phyloP scores from a whole-genome alignment of 2,797 vertebrate species.

The Thripadectes ignobilis region DNA sequence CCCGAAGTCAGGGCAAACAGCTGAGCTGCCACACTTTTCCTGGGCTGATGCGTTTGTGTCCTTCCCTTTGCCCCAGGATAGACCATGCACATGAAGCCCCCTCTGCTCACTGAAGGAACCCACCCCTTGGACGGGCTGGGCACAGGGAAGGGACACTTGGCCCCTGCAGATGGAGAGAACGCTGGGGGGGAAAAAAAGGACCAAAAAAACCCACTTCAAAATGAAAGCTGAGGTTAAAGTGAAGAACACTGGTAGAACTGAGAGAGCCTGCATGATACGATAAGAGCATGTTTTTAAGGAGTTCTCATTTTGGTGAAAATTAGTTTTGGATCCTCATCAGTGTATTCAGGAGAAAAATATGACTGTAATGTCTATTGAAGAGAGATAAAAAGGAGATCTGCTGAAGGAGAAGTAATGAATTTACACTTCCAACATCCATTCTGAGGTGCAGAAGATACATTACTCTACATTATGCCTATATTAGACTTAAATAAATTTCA shows the following conservation, averaged over 20 bases:
- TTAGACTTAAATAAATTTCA: conserved; percentile 76
- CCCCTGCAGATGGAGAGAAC: neutral
- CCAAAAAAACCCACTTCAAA: neutral
- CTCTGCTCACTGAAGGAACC: fast-evolving
- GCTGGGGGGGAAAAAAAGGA: neutral
- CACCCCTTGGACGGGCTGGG: neutral
- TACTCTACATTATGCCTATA: conserved; percentile 70
- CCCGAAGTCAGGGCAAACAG: neutral
- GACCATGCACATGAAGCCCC: fast-evolving
- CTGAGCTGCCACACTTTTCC: neutral
- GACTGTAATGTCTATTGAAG: conserved; percentile 51
- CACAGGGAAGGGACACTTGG: fast-evolving
- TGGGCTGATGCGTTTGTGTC: fast-evolving
- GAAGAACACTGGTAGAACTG: neutral
- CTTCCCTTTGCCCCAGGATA: neutral
- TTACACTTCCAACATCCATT: conserved; percentile 67
- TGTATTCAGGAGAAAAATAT: conserved; percentile 60
- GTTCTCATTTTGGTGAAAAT: conserved; percentile 64
- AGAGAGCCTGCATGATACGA: conserved; percentile 1
- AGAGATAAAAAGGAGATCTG: conserved; percentile 68
- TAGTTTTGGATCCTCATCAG: conserved; percentile 70
- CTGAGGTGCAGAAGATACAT: conserved; percentile 65
- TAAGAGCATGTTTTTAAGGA: conserved; percentile 52
- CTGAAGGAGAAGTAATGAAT: conserved; percentile 69
- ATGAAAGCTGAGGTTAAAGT: neutral